phyloP scores from a whole-genome alignment of 2,888 invertebrate species.

The Hedychridium roseum region DNA sequence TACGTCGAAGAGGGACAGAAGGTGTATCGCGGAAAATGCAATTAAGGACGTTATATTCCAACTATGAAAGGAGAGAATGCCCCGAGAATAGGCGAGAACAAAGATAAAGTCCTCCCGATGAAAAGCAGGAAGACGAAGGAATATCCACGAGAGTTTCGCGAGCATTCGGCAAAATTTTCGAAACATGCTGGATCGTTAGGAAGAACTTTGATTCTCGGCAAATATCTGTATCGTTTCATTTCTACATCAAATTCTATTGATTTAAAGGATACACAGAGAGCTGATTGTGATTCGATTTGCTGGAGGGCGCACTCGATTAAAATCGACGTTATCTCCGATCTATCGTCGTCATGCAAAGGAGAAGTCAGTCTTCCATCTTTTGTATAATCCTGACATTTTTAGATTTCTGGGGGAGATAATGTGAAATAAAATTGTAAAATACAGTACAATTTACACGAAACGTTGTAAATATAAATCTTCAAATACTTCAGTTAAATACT shows the following conservation, averaged over 20 bases:
- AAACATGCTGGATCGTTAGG: too few relatives aligned
- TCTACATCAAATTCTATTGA: too few relatives aligned
- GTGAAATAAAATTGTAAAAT: too few relatives aligned
- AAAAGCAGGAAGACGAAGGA: conserved; percentile 9
- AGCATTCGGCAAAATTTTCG: too few relatives aligned
- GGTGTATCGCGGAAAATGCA: conserved; percentile 19
- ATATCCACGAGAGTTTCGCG: conserved; percentile 11
- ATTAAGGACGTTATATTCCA: conserved; percentile 20
- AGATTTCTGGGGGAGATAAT: too few relatives aligned
- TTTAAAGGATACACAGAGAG: conserved; percentile 32
- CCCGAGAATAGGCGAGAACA: conserved; percentile 24
- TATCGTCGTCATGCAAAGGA: conserved; percentile 1
- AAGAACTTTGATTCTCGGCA: too few relatives aligned
- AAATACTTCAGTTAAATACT: too few relatives aligned
- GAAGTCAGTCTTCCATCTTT: too few relatives aligned
- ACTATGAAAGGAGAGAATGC: conserved; percentile 18
- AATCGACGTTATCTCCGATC: neutral
- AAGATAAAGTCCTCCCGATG: conserved; percentile 13
- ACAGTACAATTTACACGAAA: too few relatives aligned
- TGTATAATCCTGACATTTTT: too few relatives aligned
- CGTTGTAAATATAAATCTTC: too few relatives aligned
- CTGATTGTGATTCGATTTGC: conserved; percentile 29
- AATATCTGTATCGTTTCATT: too few relatives aligned
- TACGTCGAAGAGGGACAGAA: conserved; percentile 14
- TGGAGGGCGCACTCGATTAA: conserved; percentile 12